phyloP scores from a whole-genome alignment of 2,113 vertebrate species.

The Isurus oxyrinchus region DNA sequence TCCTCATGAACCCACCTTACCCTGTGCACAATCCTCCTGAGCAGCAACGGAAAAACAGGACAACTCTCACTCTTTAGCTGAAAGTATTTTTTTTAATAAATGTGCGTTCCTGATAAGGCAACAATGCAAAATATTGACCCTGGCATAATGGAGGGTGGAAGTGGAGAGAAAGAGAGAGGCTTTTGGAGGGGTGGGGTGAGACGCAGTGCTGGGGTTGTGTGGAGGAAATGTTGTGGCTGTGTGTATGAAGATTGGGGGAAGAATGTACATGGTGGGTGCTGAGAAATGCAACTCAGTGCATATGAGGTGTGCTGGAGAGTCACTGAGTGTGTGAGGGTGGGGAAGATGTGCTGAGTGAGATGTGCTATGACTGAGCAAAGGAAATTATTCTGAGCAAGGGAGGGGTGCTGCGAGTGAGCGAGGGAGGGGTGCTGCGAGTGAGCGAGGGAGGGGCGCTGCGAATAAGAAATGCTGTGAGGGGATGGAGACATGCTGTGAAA shows the following conservation, averaged over 20 bases:
- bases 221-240: background rate
- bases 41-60: background rate
- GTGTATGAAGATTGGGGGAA: background rate
- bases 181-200: background rate
- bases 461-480: too few species aligned
- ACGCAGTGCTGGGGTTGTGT: background rate
- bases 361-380: too few species aligned
- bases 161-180: background rate
- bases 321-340: background rate
- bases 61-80: background rate
- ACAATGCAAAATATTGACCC: background rate
- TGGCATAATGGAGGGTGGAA: background rate
- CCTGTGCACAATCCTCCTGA: background rate
- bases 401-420: too few species aligned
- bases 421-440: too few species aligned
- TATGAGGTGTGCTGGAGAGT: too few species aligned
- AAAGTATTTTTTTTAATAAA: constrained; percentile 27
- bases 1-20: background rate
- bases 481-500: background rate
- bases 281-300: background rate
- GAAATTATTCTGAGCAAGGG: too few species aligned
- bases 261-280: background rate
- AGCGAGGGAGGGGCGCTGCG: too few species aligned
- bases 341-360: background rate
- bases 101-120: background rate